phyloP scores from a whole-genome alignment of 2,797 vertebrate species.

The Sebastiscus tertius region DNA sequence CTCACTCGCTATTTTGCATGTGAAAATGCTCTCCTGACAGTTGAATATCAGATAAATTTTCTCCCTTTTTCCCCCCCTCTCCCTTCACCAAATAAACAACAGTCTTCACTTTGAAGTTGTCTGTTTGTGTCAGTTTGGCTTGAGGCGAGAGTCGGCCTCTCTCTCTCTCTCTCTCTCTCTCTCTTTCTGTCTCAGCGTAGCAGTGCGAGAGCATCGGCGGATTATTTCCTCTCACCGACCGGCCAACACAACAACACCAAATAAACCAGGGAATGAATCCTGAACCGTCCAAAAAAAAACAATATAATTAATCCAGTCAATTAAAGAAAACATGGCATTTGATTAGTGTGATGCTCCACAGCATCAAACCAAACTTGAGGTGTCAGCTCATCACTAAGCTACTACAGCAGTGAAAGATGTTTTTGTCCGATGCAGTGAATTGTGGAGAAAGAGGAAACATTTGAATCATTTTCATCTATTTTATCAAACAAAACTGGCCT shows the following conservation, averaged over 20 bases:
- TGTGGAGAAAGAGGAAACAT: not conserved
- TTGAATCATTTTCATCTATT: not conserved
- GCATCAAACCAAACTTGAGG: not conserved
- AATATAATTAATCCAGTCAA: constrained; percentile 47
- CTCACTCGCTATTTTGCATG: constrained; percentile 83
- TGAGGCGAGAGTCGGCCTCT: constrained; percentile 78
- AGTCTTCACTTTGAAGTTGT: constrained; percentile 86
- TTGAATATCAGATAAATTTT: constrained; percentile 82
- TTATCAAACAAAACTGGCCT: not conserved
- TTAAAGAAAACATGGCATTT: constrained; percentile 23
- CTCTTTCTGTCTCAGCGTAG: constrained; percentile 74
- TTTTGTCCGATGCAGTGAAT: not conserved
- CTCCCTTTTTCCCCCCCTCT: constrained; percentile 25
- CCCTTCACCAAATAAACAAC: constrained; percentile 82
- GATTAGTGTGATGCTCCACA: not conserved
- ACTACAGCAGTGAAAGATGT: not conserved
- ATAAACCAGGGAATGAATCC: constrained; percentile 2
- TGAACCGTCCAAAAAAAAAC: constrained; percentile 33
- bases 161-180: constrained; percentile 76
- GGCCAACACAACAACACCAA: constrained; percentile 47
- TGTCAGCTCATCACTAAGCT: not conserved
- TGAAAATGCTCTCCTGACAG: constrained; percentile 84
- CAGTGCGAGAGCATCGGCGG: constrained; percentile 57
- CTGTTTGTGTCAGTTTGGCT: constrained; percentile 84
- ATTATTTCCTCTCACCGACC: constrained; percentile 65